These are phyloP conservation scores for Epinotia nisella DNA, from an alignment of 2,888 invertebrate genomes.

Conservation along the genomic window DNA sequence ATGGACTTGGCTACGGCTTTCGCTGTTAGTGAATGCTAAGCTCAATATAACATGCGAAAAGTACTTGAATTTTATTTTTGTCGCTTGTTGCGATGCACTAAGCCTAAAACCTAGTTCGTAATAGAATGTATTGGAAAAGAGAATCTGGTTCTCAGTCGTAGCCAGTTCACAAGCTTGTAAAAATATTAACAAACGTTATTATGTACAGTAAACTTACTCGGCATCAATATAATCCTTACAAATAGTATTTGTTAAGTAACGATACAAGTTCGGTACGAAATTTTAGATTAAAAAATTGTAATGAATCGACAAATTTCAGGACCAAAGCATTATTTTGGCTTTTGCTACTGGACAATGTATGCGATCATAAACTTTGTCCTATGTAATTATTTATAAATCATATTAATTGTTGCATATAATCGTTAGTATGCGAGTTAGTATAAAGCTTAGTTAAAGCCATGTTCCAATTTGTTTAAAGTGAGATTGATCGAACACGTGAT, in stretches of 20 bases:
- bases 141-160: constrained; percentile 5
- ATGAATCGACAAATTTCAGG: constrained; percentile 29
- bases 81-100: constrained; percentile 1
- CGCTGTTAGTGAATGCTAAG: constrained; percentile 2
- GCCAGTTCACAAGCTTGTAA: constrained; percentile 10
- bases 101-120: neutral
- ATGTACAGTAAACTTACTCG: constrained; percentile 36
- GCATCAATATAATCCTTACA: constrained; percentile 30
- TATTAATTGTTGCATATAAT: constrained; percentile 43
- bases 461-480: constrained; percentile 27
- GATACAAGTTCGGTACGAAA: constrained; percentile 23
- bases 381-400: constrained; percentile 32
- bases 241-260: constrained; percentile 25
- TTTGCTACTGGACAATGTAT: constrained; percentile 15
- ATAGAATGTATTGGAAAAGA: neutral
- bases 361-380: constrained; percentile 7
- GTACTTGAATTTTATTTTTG: neutral
- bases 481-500: constrained; percentile 17
- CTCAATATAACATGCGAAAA: neutral
- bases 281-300: constrained; percentile 19
- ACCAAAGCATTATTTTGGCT: constrained; percentile 35
- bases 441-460: constrained; percentile 34
- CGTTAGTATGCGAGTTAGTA: constrained; percentile 36
- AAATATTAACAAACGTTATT: constrained; percentile 22
- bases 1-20: constrained; percentile 17